phyloP scores from a whole-genome alignment of 2,888 invertebrate genomes.

The Spialia ferax region DNA sequence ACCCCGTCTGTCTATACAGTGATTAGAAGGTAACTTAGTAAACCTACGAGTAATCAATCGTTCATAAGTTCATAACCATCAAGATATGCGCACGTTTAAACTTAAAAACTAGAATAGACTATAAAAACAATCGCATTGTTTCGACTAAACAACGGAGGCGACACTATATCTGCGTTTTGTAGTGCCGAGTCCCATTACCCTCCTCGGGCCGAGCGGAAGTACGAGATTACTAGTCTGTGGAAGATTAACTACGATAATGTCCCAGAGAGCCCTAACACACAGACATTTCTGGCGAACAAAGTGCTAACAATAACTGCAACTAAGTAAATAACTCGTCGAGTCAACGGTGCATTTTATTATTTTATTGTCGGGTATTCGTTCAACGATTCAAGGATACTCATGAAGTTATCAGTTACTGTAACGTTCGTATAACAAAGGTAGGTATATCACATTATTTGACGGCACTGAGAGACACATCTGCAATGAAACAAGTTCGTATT shows the following conservation, averaged over 20 bases:
- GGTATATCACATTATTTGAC: conserved; percentile 76
- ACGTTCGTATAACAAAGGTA: conserved; percentile 54
- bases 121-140: conserved; percentile 59
- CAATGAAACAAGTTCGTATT: conserved; percentile 31
- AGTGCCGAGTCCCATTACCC: conserved; percentile 42
- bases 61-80: conserved; percentile 75
- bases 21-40: conserved; percentile 61
- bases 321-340: conserved; percentile 49
- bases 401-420: conserved; percentile 57
- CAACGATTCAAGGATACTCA: conserved; percentile 43
- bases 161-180: conserved; percentile 12
- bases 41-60: conserved; percentile 72
- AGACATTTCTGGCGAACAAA: conserved; percentile 41
- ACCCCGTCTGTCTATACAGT: conserved; percentile 47
- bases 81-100: conserved; percentile 80
- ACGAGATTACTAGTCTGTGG: conserved; percentile 67
- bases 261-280: conserved; percentile 56
- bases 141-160: conserved; percentile 40
- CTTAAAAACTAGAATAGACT: conserved; percentile 72
- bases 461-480: conserved; percentile 60
- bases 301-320: conserved; percentile 15
- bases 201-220: conserved; percentile 57
- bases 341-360: conserved; percentile 51
- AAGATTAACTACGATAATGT: conserved; percentile 65
- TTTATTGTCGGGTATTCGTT: conserved; percentile 57